Percentiles rank a stretch among this genome's conserved stretches.
These are phyloP conservation scores for Cephalopterus ornatus DNA, from an alignment of 2,113 vertebrate genomes.

Conservation along the genomic window DNA sequence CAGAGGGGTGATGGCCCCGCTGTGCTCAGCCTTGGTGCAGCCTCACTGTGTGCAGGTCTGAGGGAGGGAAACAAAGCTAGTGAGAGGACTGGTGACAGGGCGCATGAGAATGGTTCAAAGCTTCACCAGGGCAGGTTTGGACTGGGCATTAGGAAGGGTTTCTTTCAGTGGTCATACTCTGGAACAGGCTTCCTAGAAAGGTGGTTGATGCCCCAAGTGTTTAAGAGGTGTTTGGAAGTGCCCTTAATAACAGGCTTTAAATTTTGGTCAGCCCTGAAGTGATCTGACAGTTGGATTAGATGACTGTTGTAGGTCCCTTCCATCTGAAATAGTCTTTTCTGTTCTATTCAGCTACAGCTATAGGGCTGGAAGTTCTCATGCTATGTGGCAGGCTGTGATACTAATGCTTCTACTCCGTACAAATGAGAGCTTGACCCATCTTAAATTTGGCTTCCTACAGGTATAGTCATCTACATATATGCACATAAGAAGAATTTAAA, in stretches of 20 bases:
- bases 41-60: background rate
- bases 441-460: background rate
- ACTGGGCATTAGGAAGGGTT: background rate
- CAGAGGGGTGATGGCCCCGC: rapidly evolving
- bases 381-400: background rate
- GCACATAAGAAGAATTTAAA: background rate
- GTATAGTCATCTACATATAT: background rate
- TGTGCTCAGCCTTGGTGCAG: rapidly evolving
- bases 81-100: background rate
- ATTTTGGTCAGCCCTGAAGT: background rate
- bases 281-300: background rate
- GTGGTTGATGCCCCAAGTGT: rapidly evolving
- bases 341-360: background rate
- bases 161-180: background rate
- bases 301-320: background rate
- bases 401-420: background rate
- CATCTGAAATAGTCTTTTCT: background rate
- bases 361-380: background rate
- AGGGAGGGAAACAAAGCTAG: background rate
- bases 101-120: rapidly evolving
- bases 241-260: background rate
- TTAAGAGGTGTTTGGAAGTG: background rate
- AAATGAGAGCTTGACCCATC: background rate
- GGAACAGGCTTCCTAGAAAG: background rate
- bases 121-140: background rate